Base-by-base conservation (phyloP, 2,113 vertebrate species). In the Chlamydotis undulata region DNA sequence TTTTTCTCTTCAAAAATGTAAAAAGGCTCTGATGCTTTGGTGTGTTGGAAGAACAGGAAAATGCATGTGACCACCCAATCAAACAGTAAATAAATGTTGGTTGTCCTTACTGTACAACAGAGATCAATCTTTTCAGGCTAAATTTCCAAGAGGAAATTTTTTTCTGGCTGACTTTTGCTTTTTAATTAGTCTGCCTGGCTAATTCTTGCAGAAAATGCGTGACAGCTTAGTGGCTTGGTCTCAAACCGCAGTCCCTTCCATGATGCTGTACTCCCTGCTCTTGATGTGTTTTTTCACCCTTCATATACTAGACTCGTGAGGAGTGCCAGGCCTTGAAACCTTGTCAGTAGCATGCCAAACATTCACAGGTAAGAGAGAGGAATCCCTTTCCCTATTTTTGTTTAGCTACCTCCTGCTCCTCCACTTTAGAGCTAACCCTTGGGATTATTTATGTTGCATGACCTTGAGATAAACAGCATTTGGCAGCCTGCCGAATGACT, bases 401-500 rank as follows among this genome's bases (percentile, higher is more conserved):
- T 79, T 91, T 52, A 87, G 86, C 47, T 84, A 50, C 64, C 86
- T 95, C 86, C 79, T 41, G 57, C 61, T 79, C 31, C 53, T 26
- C 68, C 1, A 2, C 83, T 92, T 93, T 45, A 69, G 45, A 92
- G 69, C 49, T 78, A 90, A 92, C 80, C 41, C 80, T 61, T 81
- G 73, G 56, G 59, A 83, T 87, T 96, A 89, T 95, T 95, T 96
- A 89, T 39, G 33, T 50, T 93, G 69, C 3, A 5, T 75, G 96
- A 92, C 94, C 90, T 91, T 61, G 86, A 94, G 86, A 90, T 79
- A 93, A 87, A 94, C 76, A 86, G 74, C 70, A 80, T 67, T 84
- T 96, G 91, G 94, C 89, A 94, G 87, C 55, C 89, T 3, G 47
- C 53, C 2, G 3, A 73, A 68, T 87, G 56, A 96, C 81, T 95